These are phyloP conservation scores for Platycheirus albimanus DNA, from an alignment of 2,888 invertebrate species.

Conservation along the genomic window DNA sequence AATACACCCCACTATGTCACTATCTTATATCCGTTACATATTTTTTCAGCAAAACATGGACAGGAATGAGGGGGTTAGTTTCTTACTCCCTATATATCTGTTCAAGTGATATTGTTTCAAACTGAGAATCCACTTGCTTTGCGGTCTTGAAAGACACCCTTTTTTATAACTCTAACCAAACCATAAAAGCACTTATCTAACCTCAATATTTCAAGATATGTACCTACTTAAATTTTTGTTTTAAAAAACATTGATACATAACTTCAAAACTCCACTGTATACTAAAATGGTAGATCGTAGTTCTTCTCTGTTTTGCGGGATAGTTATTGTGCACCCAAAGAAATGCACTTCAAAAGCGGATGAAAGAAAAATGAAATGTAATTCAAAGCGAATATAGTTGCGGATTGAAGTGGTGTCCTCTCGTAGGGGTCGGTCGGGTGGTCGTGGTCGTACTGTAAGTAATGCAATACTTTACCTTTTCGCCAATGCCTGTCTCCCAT, in stretches of 20 bases:
- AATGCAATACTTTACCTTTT: constrained; percentile 60
- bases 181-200: background rate
- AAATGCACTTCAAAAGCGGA: constrained; percentile 69
- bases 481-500: constrained; percentile 13
- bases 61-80: too few species aligned
- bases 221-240: background rate
- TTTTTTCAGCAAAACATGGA: too few species aligned
- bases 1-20: too few species aligned
- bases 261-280: constrained; percentile 49
- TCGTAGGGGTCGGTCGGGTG: too few species aligned
- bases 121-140: too few species aligned
- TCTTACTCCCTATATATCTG: too few species aligned
- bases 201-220: background rate
- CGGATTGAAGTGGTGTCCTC: constrained; percentile 66
- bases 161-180: too few species aligned
- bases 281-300: too few species aligned
- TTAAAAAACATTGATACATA: background rate
- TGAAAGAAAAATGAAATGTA: constrained; percentile 41
- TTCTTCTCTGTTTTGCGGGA: constrained; percentile 17
- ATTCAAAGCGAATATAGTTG: constrained; percentile 70
- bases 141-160: too few species aligned
- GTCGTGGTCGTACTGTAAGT: constrained; percentile 64
- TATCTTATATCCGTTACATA: too few species aligned
- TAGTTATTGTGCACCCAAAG: constrained; percentile 71
- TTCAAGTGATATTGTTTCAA: too few species aligned